Percentiles rank a stretch among this genome's conserved stretches.
phyloP scores from a whole-genome alignment of 2,797 vertebrate species.

The Artibeus lituratus region DNA sequence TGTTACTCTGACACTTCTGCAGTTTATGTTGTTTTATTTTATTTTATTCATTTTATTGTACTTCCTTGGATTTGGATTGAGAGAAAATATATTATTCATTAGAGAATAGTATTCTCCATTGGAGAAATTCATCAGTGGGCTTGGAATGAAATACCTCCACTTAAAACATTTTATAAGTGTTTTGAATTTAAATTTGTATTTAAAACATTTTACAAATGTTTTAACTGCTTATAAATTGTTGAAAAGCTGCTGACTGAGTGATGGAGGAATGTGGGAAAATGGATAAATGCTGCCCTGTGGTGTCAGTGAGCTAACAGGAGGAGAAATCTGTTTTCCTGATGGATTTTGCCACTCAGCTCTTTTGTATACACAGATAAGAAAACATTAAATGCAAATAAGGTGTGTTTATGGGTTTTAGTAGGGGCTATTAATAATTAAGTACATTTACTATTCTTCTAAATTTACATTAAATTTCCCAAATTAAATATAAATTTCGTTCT shows the following conservation, averaged over 20 bases:
- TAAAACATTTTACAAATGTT: not conserved
- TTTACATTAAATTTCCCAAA: constrained; percentile 40
- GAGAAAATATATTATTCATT: not conserved
- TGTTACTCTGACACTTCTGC: not conserved
- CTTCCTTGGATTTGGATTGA: constrained; percentile 5
- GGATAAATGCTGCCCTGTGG: not conserved
- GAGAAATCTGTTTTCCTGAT: not conserved
- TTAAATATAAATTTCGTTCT: constrained; percentile 39
- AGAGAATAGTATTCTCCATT: not conserved
- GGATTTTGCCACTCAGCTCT: constrained; percentile 6
- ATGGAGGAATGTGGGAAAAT: not conserved
- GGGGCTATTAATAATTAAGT: constrained; percentile 50
- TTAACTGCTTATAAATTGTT: not conserved
- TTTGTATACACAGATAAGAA: not conserved
- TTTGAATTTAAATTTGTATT: not conserved
- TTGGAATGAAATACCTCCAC: constrained; percentile 30
- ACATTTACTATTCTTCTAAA: constrained; percentile 42
- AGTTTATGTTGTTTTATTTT: not conserved
- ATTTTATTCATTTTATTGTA: not conserved
- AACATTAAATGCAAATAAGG: not conserved
- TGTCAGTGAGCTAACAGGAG: not conserved
- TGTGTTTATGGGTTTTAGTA: not conserved
- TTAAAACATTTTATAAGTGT: not conserved
- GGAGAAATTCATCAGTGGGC: constrained; percentile 20
- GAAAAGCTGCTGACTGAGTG: not conserved